Base-by-base conservation (phyloP, 2,888 invertebrate species). In the Fragum sueziense region DNA sequence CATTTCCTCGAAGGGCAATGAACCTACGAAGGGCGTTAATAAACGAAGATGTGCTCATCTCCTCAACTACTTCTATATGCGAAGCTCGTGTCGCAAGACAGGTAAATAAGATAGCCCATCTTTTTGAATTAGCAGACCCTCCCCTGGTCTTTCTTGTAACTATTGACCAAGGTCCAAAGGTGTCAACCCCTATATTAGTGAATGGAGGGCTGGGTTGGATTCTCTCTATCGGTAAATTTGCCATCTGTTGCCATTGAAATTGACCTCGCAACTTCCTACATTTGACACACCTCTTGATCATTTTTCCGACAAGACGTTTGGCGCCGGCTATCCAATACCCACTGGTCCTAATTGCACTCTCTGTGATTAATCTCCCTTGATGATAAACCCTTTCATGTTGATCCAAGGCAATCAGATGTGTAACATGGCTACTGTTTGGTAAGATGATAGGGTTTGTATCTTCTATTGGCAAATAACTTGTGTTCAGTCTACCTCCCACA, bases 321-420 rank as follows among this genome's bases (percentile, higher is more conserved):
- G 75, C 54, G 14, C 79, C 79, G 6, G 70, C 68, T 22, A 79
- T 74, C 70, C 79, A 79, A 67, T 62, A 51, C 14, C 78, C 78
- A 33, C 68, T 59, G 27, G 27, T 25, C 29, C 76, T 62, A 20
- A 77, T 41, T 22, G 72, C 69, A n/a, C 69, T 68, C 27, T 78
- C 74, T 29, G 78, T 78, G 61, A 78, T 34, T 20, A 68, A 57
- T 29, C 74, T 79, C 17, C 78, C 74, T 37, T 74, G 78, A 67
- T 76, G 72, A 17, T 68, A 33, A 27, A 72, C 65, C 37, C 37
- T 37, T 37, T 37, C 37, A 37, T 37, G 37, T 37, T 37, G 37
- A 37, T 37, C 37, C 37, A 37, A 37, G 37, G 37, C 37, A 37
- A 37, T 37, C 37, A 37, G 37, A 37, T 37, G 37, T 37, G 37